A percentile compares a stretch with the other conserved stretches of the same genome.
phyloP scores from a whole-genome alignment of 1,140 invertebrate genomes.

The Caenorhabditis remanei region DNA sequence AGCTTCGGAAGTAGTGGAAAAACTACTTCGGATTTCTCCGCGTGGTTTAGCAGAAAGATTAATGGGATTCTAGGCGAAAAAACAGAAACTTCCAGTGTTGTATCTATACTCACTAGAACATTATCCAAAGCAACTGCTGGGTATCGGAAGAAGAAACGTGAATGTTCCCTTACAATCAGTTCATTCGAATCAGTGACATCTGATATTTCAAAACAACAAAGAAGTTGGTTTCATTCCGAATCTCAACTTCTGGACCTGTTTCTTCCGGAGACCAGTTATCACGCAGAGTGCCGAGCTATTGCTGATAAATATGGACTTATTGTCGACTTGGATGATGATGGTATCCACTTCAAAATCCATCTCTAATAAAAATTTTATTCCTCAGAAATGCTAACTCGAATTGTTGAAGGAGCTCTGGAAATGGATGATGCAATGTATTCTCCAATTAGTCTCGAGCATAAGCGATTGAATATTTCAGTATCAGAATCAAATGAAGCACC shows the following conservation, averaged over 20 bases:
- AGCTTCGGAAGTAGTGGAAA: conserved; percentile 16
- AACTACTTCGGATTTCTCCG: conserved; percentile 2
- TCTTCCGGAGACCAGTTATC: conserved; percentile 17
- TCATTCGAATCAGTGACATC: neutral
- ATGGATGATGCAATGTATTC: neutral
- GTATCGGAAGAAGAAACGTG: conserved; percentile 20
- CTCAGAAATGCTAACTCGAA: conserved; percentile 5
- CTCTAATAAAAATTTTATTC: too few relatives aligned
- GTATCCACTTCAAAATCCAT: too few relatives aligned
- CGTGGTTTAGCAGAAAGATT: conserved; percentile 5
- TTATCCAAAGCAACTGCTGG: conserved; percentile 14
- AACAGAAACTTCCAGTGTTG: neutral
- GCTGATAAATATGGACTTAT: conserved; percentile 46
- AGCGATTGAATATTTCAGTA: neutral
- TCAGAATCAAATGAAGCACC: neutral
- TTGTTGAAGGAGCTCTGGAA: conserved; percentile 21
- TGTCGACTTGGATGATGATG: conserved; percentile 18
- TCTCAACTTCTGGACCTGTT: conserved; percentile 24
- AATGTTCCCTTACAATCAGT: conserved; percentile 15
- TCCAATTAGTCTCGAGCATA: neutral
- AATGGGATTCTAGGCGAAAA: conserved; percentile 31
- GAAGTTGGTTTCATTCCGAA: conserved; percentile 27
- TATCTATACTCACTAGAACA: conserved; percentile 23
- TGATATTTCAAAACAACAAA: neutral
- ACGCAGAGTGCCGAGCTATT: conserved; percentile 6